These are phyloP conservation scores for Muscidifurax raptorellus DNA, from an alignment of 1,140 invertebrate species.

Conservation along the genomic window DNA sequence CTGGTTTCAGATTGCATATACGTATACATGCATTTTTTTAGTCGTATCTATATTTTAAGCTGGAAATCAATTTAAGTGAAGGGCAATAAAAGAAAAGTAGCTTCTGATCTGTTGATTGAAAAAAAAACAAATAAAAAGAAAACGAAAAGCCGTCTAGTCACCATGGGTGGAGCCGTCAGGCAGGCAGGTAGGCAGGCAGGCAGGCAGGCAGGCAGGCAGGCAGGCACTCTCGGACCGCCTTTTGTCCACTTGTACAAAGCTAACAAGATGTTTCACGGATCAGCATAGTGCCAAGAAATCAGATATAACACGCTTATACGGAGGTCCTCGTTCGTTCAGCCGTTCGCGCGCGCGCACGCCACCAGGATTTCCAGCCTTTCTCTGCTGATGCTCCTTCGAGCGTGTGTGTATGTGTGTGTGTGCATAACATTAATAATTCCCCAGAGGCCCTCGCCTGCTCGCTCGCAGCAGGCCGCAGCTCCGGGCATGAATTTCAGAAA, in stretches of 20 bases:
- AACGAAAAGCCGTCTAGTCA: background rate
- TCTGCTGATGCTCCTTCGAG: conserved; percentile 42
- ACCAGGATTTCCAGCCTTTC: conserved; percentile 59
- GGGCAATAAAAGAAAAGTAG: too few species aligned
- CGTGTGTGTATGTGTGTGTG: conserved; percentile 53
- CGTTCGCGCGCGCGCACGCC: conserved; percentile 42
- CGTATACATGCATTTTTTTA: too few species aligned
- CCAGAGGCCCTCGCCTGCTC: conserved; percentile 55
- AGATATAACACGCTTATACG: conserved; percentile 61
- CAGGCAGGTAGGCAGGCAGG: background rate
- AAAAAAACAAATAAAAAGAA: background rate
- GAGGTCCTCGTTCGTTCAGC: conserved; percentile 56
- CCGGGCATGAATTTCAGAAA: conserved; percentile 55
- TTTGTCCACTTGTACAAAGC: conserved; percentile 68
- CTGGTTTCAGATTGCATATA: too few species aligned
- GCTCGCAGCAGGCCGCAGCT: conserved; percentile 35
- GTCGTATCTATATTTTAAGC: too few species aligned
- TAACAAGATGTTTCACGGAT: conserved; percentile 74
- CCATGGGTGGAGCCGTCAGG: background rate
- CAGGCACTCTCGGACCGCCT: conserved; percentile 21
- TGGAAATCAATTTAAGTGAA: too few species aligned
- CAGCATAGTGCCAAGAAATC: conserved; percentile 68
- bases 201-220: background rate
- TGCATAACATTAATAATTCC: conserved; percentile 72
- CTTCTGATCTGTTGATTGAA: too few species aligned